Evolutionary conservation across 2,113 vertebrate species (phyloP).

Genomic region (Castor canadensis): DNA sequence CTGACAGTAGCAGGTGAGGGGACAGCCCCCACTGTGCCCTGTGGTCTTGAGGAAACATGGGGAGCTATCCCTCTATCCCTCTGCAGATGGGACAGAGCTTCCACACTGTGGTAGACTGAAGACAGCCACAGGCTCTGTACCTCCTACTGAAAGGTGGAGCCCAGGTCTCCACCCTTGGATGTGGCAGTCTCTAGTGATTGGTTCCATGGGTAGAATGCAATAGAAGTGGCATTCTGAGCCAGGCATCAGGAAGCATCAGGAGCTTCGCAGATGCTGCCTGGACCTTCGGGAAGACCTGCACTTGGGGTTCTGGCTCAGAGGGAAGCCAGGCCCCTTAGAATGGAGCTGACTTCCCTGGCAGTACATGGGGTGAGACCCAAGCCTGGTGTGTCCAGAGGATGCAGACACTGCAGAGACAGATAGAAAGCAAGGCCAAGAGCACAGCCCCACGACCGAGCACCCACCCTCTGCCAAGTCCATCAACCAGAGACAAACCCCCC

Average conservation of each 20-base stretch:
- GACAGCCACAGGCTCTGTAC: fast-evolving
- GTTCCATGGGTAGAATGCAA: fast-evolving
- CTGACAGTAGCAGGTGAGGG: not conserved
- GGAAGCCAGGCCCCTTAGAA: fast-evolving
- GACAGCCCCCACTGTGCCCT: not conserved
- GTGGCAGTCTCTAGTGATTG: no score
- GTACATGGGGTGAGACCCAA: fast-evolving
- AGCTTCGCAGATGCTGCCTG: not conserved
- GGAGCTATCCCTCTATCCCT: not conserved
- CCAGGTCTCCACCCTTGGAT: not conserved
- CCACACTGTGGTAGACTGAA: fast-evolving
- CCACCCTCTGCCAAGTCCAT: fast-evolving
- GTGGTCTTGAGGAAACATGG: fast-evolving
- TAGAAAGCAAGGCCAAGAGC: fast-evolving
- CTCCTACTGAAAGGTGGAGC: fast-evolving
- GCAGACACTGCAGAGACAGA: fast-evolving
- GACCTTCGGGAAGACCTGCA: fast-evolving
- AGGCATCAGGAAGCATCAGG: not conserved
- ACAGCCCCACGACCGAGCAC: not conserved
- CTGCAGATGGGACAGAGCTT: no score
- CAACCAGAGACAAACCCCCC: fast-evolving
- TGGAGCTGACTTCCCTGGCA: fast-evolving
- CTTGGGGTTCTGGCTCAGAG: fast-evolving
- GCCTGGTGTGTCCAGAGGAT: fast-evolving
- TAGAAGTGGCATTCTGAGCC: not conserved